These are phyloP conservation scores for Sminthurinus signatus DNA, from an alignment of 1,140 invertebrate genomes.

Conservation along the genomic window DNA sequence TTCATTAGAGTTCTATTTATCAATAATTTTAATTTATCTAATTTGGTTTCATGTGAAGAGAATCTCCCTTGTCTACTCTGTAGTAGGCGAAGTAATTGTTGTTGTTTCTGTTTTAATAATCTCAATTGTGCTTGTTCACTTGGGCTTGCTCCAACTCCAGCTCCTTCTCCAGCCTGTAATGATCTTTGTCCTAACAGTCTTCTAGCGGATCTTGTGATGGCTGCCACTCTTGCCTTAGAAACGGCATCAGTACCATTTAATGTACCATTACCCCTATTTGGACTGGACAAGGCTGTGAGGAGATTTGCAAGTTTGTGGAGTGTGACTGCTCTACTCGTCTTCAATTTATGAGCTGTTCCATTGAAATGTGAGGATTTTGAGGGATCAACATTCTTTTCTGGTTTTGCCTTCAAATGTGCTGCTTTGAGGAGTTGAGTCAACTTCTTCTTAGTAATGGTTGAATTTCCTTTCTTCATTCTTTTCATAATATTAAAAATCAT, in stretches of 20 bases:
- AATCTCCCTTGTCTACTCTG: not conserved
- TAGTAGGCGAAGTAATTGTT: no score
- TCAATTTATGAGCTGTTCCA: conserved; percentile 13
- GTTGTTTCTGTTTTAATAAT: no score
- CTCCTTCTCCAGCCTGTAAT: no score
- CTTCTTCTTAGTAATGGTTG: conserved; percentile 3
- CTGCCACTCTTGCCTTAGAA: not conserved
- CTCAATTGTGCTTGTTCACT: no score
- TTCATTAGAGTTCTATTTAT: not conserved
- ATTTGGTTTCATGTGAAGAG: not conserved
- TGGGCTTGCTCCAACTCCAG: no score
- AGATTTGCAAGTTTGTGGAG: conserved; percentile 3
- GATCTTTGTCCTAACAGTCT: not conserved
- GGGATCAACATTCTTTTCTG: not conserved
- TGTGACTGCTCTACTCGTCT: not conserved
- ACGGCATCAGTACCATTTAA: not conserved
- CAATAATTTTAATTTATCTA: not conserved
- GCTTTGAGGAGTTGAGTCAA: not conserved
- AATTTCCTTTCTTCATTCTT: not conserved
- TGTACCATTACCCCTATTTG: not conserved
- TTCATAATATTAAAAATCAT: conserved; percentile 11
- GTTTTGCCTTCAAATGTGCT: not conserved
- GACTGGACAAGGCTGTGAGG: not conserved
- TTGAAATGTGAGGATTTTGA: conserved; percentile 4
- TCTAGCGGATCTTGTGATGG: not conserved